These are phyloP conservation scores for Lutra lutra DNA, from an alignment of 2,797 vertebrate genomes.

Conservation along the genomic window DNA sequence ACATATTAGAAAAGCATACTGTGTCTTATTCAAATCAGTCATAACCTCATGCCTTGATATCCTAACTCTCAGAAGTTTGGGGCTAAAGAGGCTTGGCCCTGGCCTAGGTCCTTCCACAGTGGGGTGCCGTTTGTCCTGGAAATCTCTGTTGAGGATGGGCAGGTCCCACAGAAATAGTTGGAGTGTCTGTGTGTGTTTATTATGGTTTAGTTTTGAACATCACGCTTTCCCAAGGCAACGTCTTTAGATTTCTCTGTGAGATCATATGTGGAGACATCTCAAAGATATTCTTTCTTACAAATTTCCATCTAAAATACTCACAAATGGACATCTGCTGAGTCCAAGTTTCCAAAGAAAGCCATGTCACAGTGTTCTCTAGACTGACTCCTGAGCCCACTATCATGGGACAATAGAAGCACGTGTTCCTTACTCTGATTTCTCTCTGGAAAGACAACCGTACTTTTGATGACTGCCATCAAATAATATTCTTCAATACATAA, in stretches of 20 bases:
- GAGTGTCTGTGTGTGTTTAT: too few species aligned
- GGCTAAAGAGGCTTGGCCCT: neutral
- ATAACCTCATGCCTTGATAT: neutral
- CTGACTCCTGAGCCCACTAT: rapidly evolving
- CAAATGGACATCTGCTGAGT: neutral
- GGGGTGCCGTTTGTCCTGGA: neutral
- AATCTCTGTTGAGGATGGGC: neutral
- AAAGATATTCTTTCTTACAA: neutral
- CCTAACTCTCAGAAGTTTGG: neutral
- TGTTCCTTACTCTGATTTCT: neutral
- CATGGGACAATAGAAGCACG: neutral
- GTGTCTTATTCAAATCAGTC: neutral
- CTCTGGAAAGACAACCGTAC: neutral
- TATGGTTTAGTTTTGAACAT: neutral
- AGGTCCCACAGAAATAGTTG: neutral
- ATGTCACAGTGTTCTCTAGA: rapidly evolving
- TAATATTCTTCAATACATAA: neutral
- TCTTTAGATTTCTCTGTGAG: neutral
- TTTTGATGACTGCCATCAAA: neutral
- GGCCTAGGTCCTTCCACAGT: neutral
- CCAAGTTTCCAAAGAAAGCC: neutral
- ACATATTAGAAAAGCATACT: neutral
- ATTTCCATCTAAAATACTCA: neutral
- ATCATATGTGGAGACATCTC: neutral
- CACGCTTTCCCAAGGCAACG: neutral